Evolutionary conservation across 2,113 vertebrate species (phyloP).

Genomic region (Cyprinodon brontotheroides): DNA sequence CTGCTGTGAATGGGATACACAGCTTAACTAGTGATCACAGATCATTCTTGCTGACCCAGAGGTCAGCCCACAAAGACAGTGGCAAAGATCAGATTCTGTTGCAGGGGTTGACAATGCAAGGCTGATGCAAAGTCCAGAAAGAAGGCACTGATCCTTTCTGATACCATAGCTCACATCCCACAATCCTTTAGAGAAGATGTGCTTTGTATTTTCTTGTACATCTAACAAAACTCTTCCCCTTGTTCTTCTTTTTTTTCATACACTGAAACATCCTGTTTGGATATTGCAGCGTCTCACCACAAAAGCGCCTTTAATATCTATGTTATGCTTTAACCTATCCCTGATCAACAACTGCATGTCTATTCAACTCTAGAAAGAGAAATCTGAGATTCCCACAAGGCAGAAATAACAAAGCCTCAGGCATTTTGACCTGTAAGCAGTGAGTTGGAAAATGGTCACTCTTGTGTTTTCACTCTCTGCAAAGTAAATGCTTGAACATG

Average conservation of each 20-base stretch:
- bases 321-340: conserved; percentile 6
- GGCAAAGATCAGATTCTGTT: conserved; percentile 3
- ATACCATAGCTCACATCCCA: not conserved
- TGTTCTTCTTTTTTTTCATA: not conserved
- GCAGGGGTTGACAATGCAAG: not conserved
- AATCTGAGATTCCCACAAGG: not conserved
- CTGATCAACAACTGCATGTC: not conserved
- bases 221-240: not conserved
- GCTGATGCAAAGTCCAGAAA: not conserved
- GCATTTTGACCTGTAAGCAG: not conserved
- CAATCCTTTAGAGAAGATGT: not conserved
- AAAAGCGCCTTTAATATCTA: conserved; percentile 1
- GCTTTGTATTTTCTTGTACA: not conserved
- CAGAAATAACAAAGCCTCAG: not conserved
- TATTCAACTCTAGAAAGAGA: conserved; percentile 2
- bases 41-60: conserved; percentile 21
- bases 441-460: not conserved
- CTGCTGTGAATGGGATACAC: conserved; percentile 64
- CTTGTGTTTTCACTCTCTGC: conserved; percentile 11
- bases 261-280: not conserved
- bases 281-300: not conserved
- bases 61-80: conserved; percentile 24
- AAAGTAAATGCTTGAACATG: conserved; percentile 9
- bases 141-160: not conserved
- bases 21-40: conserved; percentile 39